These are phyloP conservation scores for Bembecia ichneumoniformis DNA, from an alignment of 2,888 invertebrate species.

Conservation along the genomic window DNA sequence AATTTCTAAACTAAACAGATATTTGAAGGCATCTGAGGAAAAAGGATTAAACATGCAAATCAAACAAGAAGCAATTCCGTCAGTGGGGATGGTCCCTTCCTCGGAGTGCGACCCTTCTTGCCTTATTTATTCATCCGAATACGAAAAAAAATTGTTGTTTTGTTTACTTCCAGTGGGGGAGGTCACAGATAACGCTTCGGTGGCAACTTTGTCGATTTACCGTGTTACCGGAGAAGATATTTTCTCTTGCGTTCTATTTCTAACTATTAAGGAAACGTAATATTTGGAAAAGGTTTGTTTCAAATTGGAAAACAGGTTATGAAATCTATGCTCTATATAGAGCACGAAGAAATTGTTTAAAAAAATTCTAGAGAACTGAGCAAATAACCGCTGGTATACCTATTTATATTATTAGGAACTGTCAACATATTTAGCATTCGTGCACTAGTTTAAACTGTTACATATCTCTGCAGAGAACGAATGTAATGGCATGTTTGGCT, in stretches of 20 bases:
- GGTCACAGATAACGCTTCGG: conserved; percentile 37
- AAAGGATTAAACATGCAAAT: conserved; percentile 72
- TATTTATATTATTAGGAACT: too few species aligned
- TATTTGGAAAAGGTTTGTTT: conserved; percentile 9
- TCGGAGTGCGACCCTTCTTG: conserved; percentile 44
- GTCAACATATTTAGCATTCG: not conserved
- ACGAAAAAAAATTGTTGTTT: conserved; percentile 61
- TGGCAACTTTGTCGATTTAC: conserved; percentile 45
- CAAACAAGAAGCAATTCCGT: conserved; percentile 54
- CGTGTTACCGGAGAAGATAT: conserved; percentile 37
- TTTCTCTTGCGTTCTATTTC: conserved; percentile 45
- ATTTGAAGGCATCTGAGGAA: conserved; percentile 28
- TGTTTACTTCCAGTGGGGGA: conserved; percentile 51
- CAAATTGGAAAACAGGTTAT: not conserved
- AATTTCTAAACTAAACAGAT: not conserved
- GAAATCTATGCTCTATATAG: too few species aligned
- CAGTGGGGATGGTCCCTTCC: conserved; percentile 47
- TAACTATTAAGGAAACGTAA: conserved; percentile 26
- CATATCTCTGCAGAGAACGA: conserved; percentile 20
- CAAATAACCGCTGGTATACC: too few species aligned
- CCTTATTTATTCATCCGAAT: conserved; percentile 69
- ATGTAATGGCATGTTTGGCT: conserved; percentile 30
- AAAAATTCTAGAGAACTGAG: too few species aligned
- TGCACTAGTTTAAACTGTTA: conserved; percentile 17
- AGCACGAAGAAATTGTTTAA: too few species aligned